These are phyloP conservation scores for Mastigias papua DNA, from an alignment of 30 jellyfish, hydroid and myxozoan genomes.

Conservation along the genomic window DNA sequence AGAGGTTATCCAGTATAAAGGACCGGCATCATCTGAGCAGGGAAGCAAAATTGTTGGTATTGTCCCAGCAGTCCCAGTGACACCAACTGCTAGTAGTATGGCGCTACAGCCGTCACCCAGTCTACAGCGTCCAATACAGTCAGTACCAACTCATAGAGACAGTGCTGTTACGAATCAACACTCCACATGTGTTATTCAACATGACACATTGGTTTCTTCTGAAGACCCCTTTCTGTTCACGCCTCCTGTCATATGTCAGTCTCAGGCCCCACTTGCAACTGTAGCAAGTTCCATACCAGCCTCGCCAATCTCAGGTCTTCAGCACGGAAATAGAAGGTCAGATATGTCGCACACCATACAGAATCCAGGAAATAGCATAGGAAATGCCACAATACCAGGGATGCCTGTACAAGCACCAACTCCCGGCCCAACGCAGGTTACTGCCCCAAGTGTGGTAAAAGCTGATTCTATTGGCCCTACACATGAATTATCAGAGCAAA, in stretches of 20 bases:
- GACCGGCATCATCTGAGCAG: not conserved
- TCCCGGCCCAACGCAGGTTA: not conserved
- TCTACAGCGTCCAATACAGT: not conserved
- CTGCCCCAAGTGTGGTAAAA: not conserved
- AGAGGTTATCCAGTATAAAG: slow-evolving; percentile 68
- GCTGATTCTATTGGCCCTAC: slow-evolving; percentile 55
- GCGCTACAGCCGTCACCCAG: not conserved
- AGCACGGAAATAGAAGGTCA: not conserved
- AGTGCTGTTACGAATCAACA: not conserved
- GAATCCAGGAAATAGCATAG: not conserved
- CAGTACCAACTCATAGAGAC: slow-evolving; percentile 29
- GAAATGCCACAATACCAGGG: not conserved
- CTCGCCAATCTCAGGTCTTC: not conserved
- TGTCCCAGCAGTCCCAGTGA: slow-evolving; percentile 23
- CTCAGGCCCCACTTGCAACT: not conserved
- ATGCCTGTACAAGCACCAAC: not conserved
- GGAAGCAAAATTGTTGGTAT: slow-evolving; percentile 4
- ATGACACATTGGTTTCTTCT: not conserved
- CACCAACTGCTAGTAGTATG: slow-evolving; percentile 2
- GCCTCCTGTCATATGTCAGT: not conserved
- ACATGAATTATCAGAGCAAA: slow-evolving; percentile 82
- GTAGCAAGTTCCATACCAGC: not conserved
- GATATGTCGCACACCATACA: not conserved
- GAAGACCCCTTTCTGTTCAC: not conserved
- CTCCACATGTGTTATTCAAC: slow-evolving; percentile 9